phyloP scores from a whole-genome alignment of 2,113 vertebrate genomes.

The Furnarius figulus region DNA sequence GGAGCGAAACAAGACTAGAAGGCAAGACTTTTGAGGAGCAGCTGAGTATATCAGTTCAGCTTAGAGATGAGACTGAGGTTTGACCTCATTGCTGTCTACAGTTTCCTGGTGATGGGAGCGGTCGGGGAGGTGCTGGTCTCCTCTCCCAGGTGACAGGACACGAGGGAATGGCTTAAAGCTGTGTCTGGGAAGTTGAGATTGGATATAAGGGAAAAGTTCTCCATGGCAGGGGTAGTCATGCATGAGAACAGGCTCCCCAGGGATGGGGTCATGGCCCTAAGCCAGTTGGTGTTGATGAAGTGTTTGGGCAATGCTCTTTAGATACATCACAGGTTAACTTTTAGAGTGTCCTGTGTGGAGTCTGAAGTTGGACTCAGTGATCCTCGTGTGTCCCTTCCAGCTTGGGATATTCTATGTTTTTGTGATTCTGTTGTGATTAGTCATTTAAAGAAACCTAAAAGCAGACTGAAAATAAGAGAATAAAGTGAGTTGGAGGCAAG shows the following conservation, averaged over 20 bases:
- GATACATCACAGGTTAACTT: neutral
- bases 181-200: neutral
- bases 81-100: neutral
- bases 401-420: neutral
- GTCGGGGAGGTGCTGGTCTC: neutral
- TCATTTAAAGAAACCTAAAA: neutral
- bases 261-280: neutral
- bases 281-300: neutral
- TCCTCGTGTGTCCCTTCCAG: neutral
- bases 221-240: neutral
- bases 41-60: neutral
- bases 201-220: neutral
- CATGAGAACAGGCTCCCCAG: neutral
- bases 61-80: neutral
- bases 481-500: neutral
- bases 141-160: neutral
- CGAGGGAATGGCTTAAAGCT: neutral
- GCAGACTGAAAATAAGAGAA: neutral
- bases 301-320: neutral
- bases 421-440: neutral
- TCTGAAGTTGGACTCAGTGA: fast-evolving
- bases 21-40: neutral
- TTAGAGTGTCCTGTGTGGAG: neutral
- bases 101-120: neutral
- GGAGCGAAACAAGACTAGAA: neutral